These are phyloP conservation scores for Notolepis coatsorum DNA, from an alignment of 2,797 vertebrate genomes.

Conservation along the genomic window DNA sequence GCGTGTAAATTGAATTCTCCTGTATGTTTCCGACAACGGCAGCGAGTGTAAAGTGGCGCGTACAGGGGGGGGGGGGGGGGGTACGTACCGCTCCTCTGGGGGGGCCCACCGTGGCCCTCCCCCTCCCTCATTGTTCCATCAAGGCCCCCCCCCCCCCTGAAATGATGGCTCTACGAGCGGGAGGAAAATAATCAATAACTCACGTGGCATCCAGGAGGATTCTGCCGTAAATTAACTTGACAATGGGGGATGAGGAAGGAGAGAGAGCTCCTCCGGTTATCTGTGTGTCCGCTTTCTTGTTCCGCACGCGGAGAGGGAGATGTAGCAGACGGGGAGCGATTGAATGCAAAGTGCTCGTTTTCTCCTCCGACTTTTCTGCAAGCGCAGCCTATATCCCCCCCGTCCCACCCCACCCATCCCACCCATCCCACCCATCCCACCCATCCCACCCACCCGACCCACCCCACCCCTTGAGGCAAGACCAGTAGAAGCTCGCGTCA, in stretches of 20 bases:
- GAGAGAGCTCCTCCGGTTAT: conserved; percentile 73
- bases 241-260: conserved; percentile 85
- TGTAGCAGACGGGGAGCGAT: conserved; percentile 85
- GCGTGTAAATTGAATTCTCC: conserved; percentile 84
- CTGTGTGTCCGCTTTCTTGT: conserved; percentile 86
- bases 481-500: conserved; percentile 91
- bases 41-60: conserved; percentile 83
- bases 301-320: conserved; percentile 74
- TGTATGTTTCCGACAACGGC: conserved; percentile 73
- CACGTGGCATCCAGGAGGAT: conserved; percentile 84
- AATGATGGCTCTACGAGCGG: conserved; percentile 68
- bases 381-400: conserved; percentile 70
- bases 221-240: conserved; percentile 87
- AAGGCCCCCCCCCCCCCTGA: too few relatives aligned
- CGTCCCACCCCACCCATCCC: conserved; percentile 61
- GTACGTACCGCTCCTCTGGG: conserved; percentile 67
- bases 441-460: conserved; percentile 71
- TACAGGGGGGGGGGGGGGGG: conserved; percentile 77
- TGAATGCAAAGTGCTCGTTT: conserved; percentile 90
- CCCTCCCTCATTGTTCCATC: conserved; percentile 72
- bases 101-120: conserved; percentile 39
- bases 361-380: conserved; percentile 80
- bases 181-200: conserved; percentile 80
- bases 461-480: conserved; percentile 87
- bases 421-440: conserved; percentile 67